Evolutionary conservation across 2,888 invertebrate genomes (phyloP), one percentile per base, ranked within the genome.

Genomic region (Pinctada fucata): DNA sequence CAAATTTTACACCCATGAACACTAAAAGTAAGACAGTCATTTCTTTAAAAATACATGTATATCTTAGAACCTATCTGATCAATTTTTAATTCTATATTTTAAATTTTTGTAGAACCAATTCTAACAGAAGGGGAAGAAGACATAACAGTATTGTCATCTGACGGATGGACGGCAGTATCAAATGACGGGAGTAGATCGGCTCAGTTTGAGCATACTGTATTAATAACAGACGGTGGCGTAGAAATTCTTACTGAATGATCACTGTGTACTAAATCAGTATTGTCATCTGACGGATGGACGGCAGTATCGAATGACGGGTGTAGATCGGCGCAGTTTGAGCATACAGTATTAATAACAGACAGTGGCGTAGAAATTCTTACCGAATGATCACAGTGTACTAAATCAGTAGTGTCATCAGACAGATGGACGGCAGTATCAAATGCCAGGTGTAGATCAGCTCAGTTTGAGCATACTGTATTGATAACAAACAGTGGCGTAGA

Each of bases 91-190:
- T 31, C 31, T 31, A 31, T 31, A 31, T 88, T 31, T 1, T 31
- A 31, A 31, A 31, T 31, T 31, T 31, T 31, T 31, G 31, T 31
- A 88, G 98, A 99, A 90, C 99, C 99, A 8, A 95, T 96, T 6
- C 90, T 99, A 16, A 95, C 95, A 1, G 95, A 97, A 85, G 93
- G 93, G 3, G 75, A 69, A 3, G 85, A 82, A 66, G 93, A 95
- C 76, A 94, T 96, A 50, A 75, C 82, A 10, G 85, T 90, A 16
- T 82, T 91, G 71, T 78, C 71, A 0, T 83, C 85, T 2, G 99
- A 99, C 91, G 96, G 96, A 0, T 99, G 99, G 99, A 98, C 99
- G 0, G 96, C 96, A 0, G 94, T 97, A 0, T 97, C 97, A 0
- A 92, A 94, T 47, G 98, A 99, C 90, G 94, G 95, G 82, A 95